Conservation (phyloP, 2,113 vertebrate genomes). For the Emberiza fucata region DNA sequence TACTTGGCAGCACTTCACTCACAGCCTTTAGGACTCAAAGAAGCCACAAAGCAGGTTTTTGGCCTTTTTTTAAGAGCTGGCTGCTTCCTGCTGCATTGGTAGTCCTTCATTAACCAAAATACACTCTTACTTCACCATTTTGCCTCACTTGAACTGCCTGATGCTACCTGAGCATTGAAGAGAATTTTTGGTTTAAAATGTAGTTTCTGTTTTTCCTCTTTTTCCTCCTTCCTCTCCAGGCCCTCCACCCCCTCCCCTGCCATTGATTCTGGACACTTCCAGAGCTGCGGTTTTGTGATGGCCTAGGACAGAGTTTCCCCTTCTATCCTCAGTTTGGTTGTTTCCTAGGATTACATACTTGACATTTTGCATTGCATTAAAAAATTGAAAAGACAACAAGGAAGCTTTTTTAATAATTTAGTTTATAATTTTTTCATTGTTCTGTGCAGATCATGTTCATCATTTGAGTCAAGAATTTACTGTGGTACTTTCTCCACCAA, state of each 20-base stretch:
- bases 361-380: neutral
- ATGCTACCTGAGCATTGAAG: neutral
- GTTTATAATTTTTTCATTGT: neutral
- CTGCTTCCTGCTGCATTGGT: neutral
- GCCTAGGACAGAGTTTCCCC: neutral
- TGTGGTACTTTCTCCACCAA: neutral
- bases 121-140: neutral
- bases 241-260: too few species aligned
- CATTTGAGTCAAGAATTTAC: neutral
- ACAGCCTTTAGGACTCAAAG: neutral
- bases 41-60: neutral
- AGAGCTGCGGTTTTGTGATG: neutral
- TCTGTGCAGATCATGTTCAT: neutral
- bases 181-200: neutral
- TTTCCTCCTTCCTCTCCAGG: fast-evolving
- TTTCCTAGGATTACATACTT: neutral
- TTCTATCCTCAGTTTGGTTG: neutral
- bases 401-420: neutral
- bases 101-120: neutral
- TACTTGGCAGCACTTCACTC: fast-evolving
- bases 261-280: neutral
- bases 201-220: neutral
- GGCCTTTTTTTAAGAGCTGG: neutral
- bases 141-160: neutral
- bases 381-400: neutral